These are phyloP conservation scores for Ageneiosus marmoratus DNA, from an alignment of 2,113 vertebrate species.

Conservation along the genomic window DNA sequence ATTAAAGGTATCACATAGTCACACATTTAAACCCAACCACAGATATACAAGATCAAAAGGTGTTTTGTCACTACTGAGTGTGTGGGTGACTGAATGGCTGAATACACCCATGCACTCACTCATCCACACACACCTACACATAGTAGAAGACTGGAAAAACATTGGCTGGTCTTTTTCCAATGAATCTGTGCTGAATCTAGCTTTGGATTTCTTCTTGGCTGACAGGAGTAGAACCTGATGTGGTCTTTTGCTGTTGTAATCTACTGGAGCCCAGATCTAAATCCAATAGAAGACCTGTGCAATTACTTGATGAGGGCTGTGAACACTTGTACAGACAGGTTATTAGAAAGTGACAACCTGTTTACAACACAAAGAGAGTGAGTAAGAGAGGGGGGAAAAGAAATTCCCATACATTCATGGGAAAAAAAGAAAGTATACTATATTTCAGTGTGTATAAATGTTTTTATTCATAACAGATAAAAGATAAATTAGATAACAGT, in stretches of 20 bases:
- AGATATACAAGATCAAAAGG: constrained; percentile 22
- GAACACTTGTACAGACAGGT: not conserved
- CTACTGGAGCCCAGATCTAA: not conserved
- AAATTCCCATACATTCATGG: not conserved
- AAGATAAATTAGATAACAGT: too few species aligned
- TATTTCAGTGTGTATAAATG: not conserved
- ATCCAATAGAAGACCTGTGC: not conserved
- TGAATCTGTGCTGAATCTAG: not conserved
- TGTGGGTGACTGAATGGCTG: constrained; percentile 10
- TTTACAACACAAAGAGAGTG: not conserved
- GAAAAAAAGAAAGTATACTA: not conserved
- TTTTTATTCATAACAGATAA: too few species aligned
- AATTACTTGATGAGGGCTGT: not conserved
- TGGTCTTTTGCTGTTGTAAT: not conserved
- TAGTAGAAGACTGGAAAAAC: not conserved
- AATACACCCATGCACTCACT: not conserved
- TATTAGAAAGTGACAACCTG: not conserved
- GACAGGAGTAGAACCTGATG: not conserved
- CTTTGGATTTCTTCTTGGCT: not conserved
- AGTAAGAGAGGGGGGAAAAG: not conserved
- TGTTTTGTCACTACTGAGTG: constrained; percentile 11
- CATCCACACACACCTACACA: not conserved
- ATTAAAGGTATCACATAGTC: constrained; percentile 9
- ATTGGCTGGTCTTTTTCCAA: not conserved
- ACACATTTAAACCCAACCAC: constrained; percentile 11